phyloP scores from a whole-genome alignment of 2,888 invertebrate species.

The Sipha maydis region DNA sequence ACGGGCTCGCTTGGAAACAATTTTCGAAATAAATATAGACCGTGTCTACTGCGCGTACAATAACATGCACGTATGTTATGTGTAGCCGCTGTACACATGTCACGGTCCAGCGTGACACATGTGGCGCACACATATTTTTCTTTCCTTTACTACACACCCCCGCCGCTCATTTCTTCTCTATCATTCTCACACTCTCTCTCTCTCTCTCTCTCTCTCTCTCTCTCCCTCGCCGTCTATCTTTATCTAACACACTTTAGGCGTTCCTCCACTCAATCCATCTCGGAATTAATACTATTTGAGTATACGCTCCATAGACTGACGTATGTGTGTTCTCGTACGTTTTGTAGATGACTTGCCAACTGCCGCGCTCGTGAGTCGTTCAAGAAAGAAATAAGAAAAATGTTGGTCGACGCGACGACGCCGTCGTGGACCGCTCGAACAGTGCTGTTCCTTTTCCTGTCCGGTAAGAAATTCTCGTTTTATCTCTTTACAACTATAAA shows the following conservation, averaged over 20 bases:
- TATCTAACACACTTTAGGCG: too few species aligned
- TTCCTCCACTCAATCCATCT: not conserved
- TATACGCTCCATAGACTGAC: not conserved
- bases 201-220: not conserved
- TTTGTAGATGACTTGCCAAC: constrained; percentile 52
- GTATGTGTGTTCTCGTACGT: not conserved
- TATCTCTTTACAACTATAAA: not conserved
- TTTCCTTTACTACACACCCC: not conserved
- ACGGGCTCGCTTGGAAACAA: too few species aligned
- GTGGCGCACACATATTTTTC: constrained; percentile 24
- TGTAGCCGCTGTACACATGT: not conserved
- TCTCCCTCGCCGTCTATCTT: not conserved
- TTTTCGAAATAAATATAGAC: too few species aligned
- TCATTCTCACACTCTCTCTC: not conserved
- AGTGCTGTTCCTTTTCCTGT: not conserved
- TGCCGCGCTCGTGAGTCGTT: constrained; percentile 37
- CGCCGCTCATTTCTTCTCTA: not conserved
- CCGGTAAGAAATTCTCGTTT: constrained; percentile 7
- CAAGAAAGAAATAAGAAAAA: constrained; percentile 3
- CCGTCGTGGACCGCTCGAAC: not conserved
- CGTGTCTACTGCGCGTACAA: not conserved
- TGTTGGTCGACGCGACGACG: not conserved
- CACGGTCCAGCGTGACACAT: constrained; percentile 16
- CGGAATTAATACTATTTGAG: constrained; percentile 31
- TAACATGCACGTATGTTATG: not conserved